Percentiles rank a stretch among this genome's conserved stretches.
These are phyloP conservation scores for Amazona vittata DNA, from an alignment of 2,113 vertebrate genomes.

Conservation along the genomic window DNA sequence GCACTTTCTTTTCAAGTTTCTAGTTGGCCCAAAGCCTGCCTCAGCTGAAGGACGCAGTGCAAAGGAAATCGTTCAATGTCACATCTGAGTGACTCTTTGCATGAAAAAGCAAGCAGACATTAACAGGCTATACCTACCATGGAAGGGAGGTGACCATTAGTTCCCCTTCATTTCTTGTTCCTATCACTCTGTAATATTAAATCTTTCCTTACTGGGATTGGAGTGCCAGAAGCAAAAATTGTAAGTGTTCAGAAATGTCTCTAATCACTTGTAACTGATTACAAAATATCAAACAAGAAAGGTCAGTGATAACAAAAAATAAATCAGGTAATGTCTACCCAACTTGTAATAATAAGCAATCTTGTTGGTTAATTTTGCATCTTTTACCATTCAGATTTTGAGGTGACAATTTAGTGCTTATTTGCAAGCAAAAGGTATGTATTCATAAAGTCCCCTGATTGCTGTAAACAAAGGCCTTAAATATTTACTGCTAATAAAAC, in stretches of 20 bases:
- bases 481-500: conserved; percentile 56
- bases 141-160: neutral
- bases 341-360: neutral
- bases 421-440: neutral
- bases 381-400: neutral
- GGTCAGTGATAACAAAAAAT: neutral
- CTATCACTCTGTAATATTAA: neutral
- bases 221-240: neutral
- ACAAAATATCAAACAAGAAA: neutral
- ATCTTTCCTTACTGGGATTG: neutral
- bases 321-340: neutral
- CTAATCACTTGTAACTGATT: neutral
- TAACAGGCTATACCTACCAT: neutral
- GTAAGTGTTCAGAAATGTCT: neutral
- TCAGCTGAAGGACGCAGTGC: neutral
- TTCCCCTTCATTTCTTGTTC: neutral
- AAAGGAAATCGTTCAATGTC: neutral
- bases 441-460: neutral
- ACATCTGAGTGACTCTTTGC: neutral
- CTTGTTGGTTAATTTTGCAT: neutral
- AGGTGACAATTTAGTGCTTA: neutral
- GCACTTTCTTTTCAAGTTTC: neutral
- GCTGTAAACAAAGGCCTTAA: conserved; percentile 14
- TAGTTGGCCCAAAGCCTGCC: neutral
- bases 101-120: neutral